Percentiles rank a stretch among this genome's conserved stretches.
Conservation (phyloP, 1,140 invertebrate genomes). For the Pantala flavescens region DNA sequence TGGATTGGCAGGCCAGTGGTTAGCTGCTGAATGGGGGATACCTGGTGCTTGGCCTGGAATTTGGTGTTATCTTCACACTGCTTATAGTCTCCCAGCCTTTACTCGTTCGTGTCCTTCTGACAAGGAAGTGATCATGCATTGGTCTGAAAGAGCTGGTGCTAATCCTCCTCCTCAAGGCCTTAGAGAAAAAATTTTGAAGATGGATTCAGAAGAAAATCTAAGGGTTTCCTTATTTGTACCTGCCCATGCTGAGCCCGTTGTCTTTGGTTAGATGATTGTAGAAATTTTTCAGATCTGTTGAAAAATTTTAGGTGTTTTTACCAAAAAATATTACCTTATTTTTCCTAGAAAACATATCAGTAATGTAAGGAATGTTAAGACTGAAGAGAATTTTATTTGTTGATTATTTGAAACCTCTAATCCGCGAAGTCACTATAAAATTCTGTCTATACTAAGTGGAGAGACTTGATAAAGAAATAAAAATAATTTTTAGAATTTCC, state of each 20-base stretch:
- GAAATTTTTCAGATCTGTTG: no score
- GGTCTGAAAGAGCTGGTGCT: conserved; percentile 32
- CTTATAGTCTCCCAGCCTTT: conserved; percentile 46
- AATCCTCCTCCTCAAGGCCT: not conserved
- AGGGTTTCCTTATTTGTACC: not conserved
- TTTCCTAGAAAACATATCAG: no score
- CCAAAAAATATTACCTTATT: no score
- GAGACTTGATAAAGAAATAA: no score
- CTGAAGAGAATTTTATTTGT: no score
- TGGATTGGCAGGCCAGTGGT: conserved; percentile 35
- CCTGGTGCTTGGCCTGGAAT: conserved; percentile 40
- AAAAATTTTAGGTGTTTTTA: no score
- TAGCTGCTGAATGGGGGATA: conserved; percentile 33
- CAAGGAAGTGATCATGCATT: conserved; percentile 49
- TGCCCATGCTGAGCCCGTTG: not conserved
- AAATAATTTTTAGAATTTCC: no score
- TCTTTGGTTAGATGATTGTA: not conserved
- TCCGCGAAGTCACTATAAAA: no score
- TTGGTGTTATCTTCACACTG: conserved; percentile 49
- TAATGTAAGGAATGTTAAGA: no score
- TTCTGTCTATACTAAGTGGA: no score
- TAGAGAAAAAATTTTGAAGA: not conserved
- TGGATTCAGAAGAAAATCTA: not conserved
- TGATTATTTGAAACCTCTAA: no score
- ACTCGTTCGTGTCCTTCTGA: conserved; percentile 49